Evolutionary conservation across 2,888 invertebrate species (phyloP).

Genomic region (Crocallis elinguaria): DNA sequence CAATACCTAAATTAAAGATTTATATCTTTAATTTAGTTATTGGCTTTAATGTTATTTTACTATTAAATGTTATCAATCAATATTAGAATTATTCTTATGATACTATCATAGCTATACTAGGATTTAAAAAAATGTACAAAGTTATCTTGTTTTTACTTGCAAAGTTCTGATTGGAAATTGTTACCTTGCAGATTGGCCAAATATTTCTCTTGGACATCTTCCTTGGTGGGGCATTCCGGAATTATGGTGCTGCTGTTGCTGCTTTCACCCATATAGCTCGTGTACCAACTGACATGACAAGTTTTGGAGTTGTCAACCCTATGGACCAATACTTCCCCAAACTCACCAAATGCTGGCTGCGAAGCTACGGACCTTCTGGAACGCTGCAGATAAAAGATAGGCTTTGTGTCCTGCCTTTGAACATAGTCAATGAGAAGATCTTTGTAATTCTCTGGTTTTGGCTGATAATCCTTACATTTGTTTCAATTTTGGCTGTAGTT

Average conservation of each 20-base stretch:
- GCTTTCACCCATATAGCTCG: conserved; percentile 71
- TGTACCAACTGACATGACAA: conserved; percentile 52
- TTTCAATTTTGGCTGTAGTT: conserved; percentile 86
- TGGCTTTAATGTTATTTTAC: too few species aligned
- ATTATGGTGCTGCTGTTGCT: conserved; percentile 84
- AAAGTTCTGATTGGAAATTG: too few species aligned
- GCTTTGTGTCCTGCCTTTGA: conserved; percentile 90
- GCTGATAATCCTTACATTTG: conserved; percentile 86
- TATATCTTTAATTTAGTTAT: too few species aligned
- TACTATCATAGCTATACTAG: too few species aligned
- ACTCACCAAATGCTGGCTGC: conserved; percentile 86
- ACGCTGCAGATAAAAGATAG: conserved; percentile 83
- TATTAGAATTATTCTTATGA: too few species aligned
- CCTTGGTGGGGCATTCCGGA: conserved; percentile 85
- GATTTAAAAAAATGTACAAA: too few species aligned
- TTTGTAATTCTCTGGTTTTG: conserved; percentile 91
- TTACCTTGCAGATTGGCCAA: conserved; percentile 84
- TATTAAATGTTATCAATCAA: too few species aligned
- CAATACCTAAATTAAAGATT: too few species aligned
- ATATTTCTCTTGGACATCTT: conserved; percentile 88
- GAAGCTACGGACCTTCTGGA: conserved; percentile 86
- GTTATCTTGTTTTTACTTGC: too few species aligned
- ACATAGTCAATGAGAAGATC: conserved; percentile 92
- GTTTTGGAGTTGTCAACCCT: conserved; percentile 82
- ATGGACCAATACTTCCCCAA: conserved; percentile 89